Evolutionary conservation across 2,888 invertebrate genomes (phyloP).

Genomic region (Ctenicera cuprea): DNA sequence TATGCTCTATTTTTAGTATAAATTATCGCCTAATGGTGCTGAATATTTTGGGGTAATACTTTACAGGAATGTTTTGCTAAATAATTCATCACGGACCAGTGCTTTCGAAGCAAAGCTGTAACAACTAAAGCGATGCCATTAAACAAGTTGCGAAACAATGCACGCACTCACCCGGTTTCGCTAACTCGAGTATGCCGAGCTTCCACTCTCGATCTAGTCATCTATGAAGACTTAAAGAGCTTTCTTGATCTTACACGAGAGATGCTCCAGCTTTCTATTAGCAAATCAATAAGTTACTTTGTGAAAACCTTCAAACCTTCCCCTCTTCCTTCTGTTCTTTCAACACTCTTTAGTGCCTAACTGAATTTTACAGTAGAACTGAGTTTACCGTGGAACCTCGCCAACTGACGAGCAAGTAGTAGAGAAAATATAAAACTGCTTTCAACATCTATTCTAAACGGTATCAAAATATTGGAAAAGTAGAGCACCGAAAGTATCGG

Average conservation of each 20-base stretch:
- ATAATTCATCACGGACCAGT: constrained; percentile 42
- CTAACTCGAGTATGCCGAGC: constrained; percentile 35
- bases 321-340: background rate
- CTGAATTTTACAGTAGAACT: constrained; percentile 20
- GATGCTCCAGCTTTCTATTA: constrained; percentile 36
- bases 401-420: background rate
- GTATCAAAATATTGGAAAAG: constrained; percentile 12
- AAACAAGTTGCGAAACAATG: constrained; percentile 54
- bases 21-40: background rate
- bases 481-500: background rate
- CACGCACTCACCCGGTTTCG: constrained; percentile 36
- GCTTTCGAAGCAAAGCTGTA: constrained; percentile 36
- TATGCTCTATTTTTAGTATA: constrained; percentile 37
- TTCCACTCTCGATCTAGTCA: constrained; percentile 33
- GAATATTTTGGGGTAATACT: constrained; percentile 15
- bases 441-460: constrained; percentile 10
- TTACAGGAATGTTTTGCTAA: constrained; percentile 23
- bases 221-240: constrained; percentile 39
- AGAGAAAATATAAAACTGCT: constrained; percentile 9
- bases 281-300: constrained; percentile 40
- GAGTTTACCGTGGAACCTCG: constrained; percentile 11
- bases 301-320: constrained; percentile 17
- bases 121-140: constrained; percentile 52
- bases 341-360: constrained; percentile 12
- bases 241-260: constrained; percentile 37